Conservation (phyloP, 2,888 invertebrate genomes). For the Deroplatys truncata region DNA sequence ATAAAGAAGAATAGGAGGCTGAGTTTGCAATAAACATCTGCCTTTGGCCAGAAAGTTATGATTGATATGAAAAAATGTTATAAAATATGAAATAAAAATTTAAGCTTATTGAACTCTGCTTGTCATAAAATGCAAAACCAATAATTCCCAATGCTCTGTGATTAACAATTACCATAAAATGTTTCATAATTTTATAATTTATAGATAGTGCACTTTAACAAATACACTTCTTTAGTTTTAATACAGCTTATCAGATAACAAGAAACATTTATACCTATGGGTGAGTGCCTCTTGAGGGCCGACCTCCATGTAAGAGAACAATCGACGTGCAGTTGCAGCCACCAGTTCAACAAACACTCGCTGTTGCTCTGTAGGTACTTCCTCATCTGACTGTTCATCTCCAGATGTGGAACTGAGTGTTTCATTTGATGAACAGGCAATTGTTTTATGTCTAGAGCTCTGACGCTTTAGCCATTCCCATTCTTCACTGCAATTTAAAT, state of each 20-base stretch:
- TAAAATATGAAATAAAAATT: too few relatives aligned
- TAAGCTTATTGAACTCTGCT: too few relatives aligned
- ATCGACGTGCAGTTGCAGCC: conserved; percentile 66
- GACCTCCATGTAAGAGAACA: conserved; percentile 79
- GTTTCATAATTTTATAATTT: too few relatives aligned
- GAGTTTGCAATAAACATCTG: too few relatives aligned
- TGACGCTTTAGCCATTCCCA: conserved; percentile 80
- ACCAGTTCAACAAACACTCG: conserved; percentile 74
- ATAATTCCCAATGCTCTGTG: too few relatives aligned
- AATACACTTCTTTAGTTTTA: neutral
- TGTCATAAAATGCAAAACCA: too few relatives aligned
- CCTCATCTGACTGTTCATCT: conserved; percentile 37
- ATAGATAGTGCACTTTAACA: too few relatives aligned
- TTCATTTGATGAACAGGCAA: conserved; percentile 18
- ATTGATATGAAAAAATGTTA: too few relatives aligned
- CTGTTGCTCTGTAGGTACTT: conserved; percentile 66
- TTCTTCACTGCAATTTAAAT: conserved; percentile 70
- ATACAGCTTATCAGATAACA: neutral
- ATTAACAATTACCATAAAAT: too few relatives aligned
- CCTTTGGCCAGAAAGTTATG: too few relatives aligned
- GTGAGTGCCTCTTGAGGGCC: conserved; percentile 61
- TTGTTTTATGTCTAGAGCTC: conserved; percentile 28
- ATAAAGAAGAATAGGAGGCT: too few relatives aligned
- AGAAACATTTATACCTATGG: conserved; percentile 48
- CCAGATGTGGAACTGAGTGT: conserved; percentile 39